phyloP scores from a whole-genome alignment of 2,888 invertebrate species.

The Omphaloscelis lunosa region DNA sequence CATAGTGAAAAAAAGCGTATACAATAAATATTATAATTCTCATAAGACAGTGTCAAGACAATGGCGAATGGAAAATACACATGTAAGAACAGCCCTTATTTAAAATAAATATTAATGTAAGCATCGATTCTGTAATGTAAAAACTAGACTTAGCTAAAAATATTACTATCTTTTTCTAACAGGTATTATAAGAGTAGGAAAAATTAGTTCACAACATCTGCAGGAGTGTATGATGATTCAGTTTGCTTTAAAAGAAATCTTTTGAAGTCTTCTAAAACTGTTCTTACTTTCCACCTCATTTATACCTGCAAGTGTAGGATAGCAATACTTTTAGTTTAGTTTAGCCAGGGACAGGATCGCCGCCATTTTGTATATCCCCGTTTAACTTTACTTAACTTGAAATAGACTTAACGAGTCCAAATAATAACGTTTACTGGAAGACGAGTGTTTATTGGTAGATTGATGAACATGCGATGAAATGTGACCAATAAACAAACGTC shows the following conservation, averaged over 20 bases:
- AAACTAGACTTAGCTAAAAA: background rate
- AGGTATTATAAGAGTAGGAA: background rate
- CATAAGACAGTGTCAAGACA: slow-evolving; percentile 80
- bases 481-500: slow-evolving; percentile 13
- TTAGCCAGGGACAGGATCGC: background rate
- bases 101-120: background rate
- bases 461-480: slow-evolving; percentile 10
- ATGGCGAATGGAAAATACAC: slow-evolving; percentile 79
- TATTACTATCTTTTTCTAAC: slow-evolving; percentile 17
- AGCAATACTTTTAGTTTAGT: slow-evolving; percentile 15
- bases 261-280: background rate
- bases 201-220: background rate
- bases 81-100: slow-evolving; percentile 69
- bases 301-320: background rate
- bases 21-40: slow-evolving; percentile 55
- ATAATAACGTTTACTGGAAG: slow-evolving; percentile 21
- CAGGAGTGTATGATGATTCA: background rate
- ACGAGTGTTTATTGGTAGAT: background rate
- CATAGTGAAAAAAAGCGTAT: slow-evolving; percentile 51
- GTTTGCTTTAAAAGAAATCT: background rate
- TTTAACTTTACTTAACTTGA: background rate
- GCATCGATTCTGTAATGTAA: background rate
- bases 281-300: background rate
- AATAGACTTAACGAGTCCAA: background rate
- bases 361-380: slow-evolving; percentile 22